phyloP scores from a whole-genome alignment of 2,888 invertebrate species.

The Zaprionus obscuricornis region DNA sequence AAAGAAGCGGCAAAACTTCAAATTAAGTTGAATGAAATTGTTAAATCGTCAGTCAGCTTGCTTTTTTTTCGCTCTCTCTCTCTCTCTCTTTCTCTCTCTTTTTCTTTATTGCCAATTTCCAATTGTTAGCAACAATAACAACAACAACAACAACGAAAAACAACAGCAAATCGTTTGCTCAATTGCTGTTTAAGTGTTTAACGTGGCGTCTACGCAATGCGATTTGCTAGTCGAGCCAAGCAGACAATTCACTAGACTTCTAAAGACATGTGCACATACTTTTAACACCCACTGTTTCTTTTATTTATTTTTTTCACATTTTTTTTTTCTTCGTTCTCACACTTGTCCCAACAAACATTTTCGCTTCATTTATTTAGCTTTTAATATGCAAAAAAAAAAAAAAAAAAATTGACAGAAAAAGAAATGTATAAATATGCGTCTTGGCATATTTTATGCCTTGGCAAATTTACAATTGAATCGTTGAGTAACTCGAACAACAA shows the following conservation, averaged over 20 bases:
- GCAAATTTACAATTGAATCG: slow-evolving; percentile 60
- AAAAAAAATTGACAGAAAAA: slow-evolving; percentile 12
- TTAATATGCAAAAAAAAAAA: no score
- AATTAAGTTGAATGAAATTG: slow-evolving; percentile 65
- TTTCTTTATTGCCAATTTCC: no score
- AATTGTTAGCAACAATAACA: no score
- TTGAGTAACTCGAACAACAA: slow-evolving; percentile 19
- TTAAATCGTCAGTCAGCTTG: slow-evolving; percentile 58
- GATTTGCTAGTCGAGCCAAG: no score
- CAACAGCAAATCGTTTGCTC: slow-evolving; percentile 4
- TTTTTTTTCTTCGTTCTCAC: no score
- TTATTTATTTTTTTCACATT: no score
- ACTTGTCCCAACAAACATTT: no score
- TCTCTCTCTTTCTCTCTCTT: no score
- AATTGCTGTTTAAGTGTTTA: slow-evolving; percentile 49
- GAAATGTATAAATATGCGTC: slow-evolving; percentile 17
- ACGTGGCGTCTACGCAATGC: slow-evolving; percentile 63
- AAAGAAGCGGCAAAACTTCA: slow-evolving; percentile 29
- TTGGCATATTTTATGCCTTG: slow-evolving; percentile 48
- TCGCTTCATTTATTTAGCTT: slow-evolving; percentile 8
- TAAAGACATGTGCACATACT: no score
- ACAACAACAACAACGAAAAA: no score
- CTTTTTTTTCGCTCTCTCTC: slow-evolving; percentile 6
- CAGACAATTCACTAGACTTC: no score
- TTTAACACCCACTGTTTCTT: no score